phyloP scores from a whole-genome alignment of 2,888 invertebrate species.

The Eilema sororculum region DNA sequence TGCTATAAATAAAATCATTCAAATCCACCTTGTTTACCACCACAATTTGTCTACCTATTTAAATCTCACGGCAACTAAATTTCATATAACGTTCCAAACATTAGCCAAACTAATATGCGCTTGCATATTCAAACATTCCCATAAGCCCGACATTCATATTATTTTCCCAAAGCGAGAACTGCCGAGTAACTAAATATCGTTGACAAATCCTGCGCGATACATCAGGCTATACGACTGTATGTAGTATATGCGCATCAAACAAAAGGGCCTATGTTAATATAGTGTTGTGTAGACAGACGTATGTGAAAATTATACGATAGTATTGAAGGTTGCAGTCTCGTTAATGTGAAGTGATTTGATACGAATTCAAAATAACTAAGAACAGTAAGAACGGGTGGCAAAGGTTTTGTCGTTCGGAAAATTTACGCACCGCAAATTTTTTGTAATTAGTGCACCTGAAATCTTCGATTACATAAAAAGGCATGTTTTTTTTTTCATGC shows the following conservation, averaged over 20 bases:
- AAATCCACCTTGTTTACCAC: background rate
- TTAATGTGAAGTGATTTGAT: conserved; percentile 42
- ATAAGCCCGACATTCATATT: conserved; percentile 28
- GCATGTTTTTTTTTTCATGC: too few species aligned
- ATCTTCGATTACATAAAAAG: too few species aligned
- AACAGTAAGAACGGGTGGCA: too few species aligned
- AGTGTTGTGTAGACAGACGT: conserved; percentile 78
- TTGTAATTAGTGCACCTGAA: too few species aligned
- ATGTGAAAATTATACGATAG: conserved; percentile 84
- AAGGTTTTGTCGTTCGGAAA: too few species aligned
- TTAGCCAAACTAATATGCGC: conserved; percentile 11
- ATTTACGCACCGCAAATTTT: too few species aligned
- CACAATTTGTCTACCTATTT: background rate
- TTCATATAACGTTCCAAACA: background rate
- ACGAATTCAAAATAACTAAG: background rate
- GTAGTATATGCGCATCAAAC: conserved; percentile 80
- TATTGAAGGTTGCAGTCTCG: conserved; percentile 47
- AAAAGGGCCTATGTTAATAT: conserved; percentile 81
- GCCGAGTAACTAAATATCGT: conserved; percentile 65
- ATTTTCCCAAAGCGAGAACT: conserved; percentile 26
- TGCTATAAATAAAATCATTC: too few species aligned
- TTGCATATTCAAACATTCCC: conserved; percentile 35
- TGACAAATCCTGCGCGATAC: conserved; percentile 71
- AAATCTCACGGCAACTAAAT: background rate
- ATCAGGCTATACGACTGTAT: conserved; percentile 51